Conservation (phyloP, 2,888 invertebrate genomes). For the Philopedon plagiatum region DNA sequence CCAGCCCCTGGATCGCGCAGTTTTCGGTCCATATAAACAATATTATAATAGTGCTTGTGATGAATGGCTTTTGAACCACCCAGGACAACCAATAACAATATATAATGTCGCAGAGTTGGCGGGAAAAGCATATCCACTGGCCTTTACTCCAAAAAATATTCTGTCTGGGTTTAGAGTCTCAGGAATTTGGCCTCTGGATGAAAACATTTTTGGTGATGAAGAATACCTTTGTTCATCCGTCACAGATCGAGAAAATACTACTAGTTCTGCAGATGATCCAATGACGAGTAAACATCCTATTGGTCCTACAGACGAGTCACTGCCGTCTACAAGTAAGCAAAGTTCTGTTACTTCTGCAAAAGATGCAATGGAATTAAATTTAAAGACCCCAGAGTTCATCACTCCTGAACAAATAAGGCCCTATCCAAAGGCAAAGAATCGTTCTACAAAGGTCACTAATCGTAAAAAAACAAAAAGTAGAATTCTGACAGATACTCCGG, state of each 20-base stretch:
- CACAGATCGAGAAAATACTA: conserved; percentile 17
- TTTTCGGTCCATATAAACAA: too few species aligned
- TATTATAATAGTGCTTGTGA: too few species aligned
- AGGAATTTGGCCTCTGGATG: conserved; percentile 25
- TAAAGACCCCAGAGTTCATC: not conserved
- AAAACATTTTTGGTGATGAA: conserved; percentile 33
- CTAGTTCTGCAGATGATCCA: not conserved
- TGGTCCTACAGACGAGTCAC: not conserved
- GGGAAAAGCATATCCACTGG: conserved; percentile 11
- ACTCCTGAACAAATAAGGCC: conserved; percentile 14
- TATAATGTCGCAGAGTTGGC: conserved; percentile 25
- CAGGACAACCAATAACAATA: too few species aligned
- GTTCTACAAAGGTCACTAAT: not conserved
- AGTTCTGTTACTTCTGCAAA: too few species aligned
- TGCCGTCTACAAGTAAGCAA: conserved; percentile 9
- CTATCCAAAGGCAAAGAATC: conserved; percentile 7
- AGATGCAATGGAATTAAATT: too few species aligned
- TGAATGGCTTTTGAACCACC: too few species aligned
- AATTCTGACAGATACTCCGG: conserved; percentile 5
- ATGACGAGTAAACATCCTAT: too few species aligned
- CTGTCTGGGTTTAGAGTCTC: conserved; percentile 23
- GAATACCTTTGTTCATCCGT: conserved; percentile 23
- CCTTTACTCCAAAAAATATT: conserved; percentile 34
- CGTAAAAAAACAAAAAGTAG: conserved; percentile 14
- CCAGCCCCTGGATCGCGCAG: not conserved